Base-by-base conservation (phyloP, 92 coral and sea anemone species). In the Desmophyllum pertusum region DNA sequence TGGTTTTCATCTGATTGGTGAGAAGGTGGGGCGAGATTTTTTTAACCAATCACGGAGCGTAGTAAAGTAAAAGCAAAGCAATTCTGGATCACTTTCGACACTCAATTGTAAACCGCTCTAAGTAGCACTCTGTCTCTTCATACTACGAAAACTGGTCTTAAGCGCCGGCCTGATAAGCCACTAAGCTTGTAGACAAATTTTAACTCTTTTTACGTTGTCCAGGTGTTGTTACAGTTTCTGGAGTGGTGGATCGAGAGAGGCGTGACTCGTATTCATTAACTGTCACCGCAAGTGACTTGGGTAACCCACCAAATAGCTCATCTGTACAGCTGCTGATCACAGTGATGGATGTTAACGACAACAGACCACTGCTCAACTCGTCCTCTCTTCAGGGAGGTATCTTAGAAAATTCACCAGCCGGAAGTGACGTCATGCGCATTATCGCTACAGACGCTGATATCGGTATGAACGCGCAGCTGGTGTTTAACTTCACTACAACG, bases 331-430 rank as follows among this genome's bases (percentile, higher is more conserved):
- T 92, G 64, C 52, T 55, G 42, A 84, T 97, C 64, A 94, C 81
- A 1, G 88, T 97, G 64, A 53, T 83, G 0, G 99, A 97, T 62
- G 91, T 90, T 69, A 97, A 97, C 53, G 98, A 97, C 85, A 88
- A 97, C 71, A 39, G 80, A 8, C 99, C 99, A 2, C 73, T 78
- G 65, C 87, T 97, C 78, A 84, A 86, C 43, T 29, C 48, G 40
- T 77, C 92, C 1, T 65, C 95, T 7, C 88, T 92, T 11, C 75
- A 76, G 37, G 99, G 95, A n/a, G 87, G 90, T 59, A 91, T 97
- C 43, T 77, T 83, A 23, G 99, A 97, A 70, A 95, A 97, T 70
- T 65, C 85, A 64, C 97, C 97, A 5, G 71, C 42, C 38, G 94
- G 91, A 46, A 87, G 90, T 31, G 86, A 83, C n/a, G 94, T 97